Base-by-base conservation (phyloP, 2,797 vertebrate genomes). In the Percopsis omiscomaycus region DNA sequence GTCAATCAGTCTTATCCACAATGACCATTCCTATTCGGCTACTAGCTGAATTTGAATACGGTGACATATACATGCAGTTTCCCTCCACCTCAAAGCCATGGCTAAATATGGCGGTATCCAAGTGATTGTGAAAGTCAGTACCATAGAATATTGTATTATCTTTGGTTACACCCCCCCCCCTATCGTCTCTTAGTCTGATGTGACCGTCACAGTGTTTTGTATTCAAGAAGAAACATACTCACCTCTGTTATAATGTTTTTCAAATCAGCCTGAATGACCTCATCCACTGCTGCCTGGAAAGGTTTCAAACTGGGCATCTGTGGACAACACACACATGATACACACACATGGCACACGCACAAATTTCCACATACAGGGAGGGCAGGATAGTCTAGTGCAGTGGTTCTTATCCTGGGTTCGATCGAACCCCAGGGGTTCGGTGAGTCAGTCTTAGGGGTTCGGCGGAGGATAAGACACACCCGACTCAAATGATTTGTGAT, bases 171-270 rank as follows among this genome's bases (percentile, higher is more conserved):
- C 14, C 46, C 1, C 10, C 51, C 37, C 11, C 0, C 30, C 5
- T 2, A 27, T 3, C 53, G 11, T 3, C 3, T 29, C 15, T 42
- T 45, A 57, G 32, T 65, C 15, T 65, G 28, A 15, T 55, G 32
- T 10, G 6, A 28, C 48, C n/a, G 27, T 10, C 15, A 29, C 1
- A 4, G 46, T 45, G 2, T 30, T 49, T 55, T 14, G 1, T 27
- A n/a, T 0, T 8, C 16, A 15, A 16, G 6, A 22, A 42, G 27
- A 46, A 29, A 22, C 9, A 4, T 28, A 74, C 89, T 79, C 51
- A 93, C 92, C 84, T 85, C 66, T 2, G 56, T 68, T 44, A 84
- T 59, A 68, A 77, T 75, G 16, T 75, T 74, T 29, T 37, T 32
- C 8, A 93, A 83, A 64, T 92, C 45, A 47, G 48, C 47, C 51